Conservation (phyloP, 92 coral and sea anemone species). For the Zoanthus sociatus region DNA sequence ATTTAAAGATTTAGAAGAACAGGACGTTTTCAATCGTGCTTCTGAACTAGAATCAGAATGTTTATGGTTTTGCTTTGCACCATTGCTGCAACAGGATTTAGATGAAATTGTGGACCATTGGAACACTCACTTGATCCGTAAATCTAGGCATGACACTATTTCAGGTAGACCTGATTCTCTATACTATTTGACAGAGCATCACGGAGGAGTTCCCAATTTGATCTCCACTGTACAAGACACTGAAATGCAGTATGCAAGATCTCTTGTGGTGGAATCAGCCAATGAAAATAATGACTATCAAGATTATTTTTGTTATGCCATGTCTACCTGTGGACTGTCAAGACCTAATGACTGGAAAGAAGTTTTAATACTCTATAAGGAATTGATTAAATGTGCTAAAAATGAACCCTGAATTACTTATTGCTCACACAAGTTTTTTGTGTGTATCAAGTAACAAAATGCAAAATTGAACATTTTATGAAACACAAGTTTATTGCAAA, state of each 20-base stretch:
- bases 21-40: constrained; percentile 53
- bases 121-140: background rate
- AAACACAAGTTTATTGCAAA: too few relatives aligned
- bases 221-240: too few relatives aligned
- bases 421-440: background rate
- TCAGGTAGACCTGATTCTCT: too few relatives aligned
- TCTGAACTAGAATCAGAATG: constrained; percentile 59
- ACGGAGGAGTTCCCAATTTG: too few relatives aligned
- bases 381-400: background rate
- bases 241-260: background rate
- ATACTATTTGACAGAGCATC: too few relatives aligned
- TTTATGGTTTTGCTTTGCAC: constrained; percentile 65
- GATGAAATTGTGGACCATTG: constrained; percentile 29
- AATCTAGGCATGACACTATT: too few relatives aligned
- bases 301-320: constrained; percentile 1
- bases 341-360: background rate
- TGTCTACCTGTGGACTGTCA: background rate
- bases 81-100: constrained; percentile 53
- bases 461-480: background rate
- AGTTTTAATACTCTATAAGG: background rate
- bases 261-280: background rate
- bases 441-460: background rate
- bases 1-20: constrained; percentile 41
- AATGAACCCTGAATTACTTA: background rate
- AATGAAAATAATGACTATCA: background rate